phyloP scores from a whole-genome alignment of 2,113 vertebrate genomes.

The Danionella cerebrum region DNA sequence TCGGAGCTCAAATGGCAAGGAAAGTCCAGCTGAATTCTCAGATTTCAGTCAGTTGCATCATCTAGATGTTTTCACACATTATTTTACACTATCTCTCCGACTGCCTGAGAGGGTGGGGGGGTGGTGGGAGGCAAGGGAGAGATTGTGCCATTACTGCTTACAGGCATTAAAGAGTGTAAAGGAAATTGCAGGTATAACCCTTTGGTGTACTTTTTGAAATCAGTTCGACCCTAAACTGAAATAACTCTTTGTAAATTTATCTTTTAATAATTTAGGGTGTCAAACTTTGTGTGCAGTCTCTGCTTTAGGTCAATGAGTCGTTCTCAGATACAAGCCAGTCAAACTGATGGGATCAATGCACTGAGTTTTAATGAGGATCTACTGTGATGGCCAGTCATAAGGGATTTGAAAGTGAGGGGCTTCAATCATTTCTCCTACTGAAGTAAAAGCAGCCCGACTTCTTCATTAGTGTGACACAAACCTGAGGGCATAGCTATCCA shows the following conservation, averaged over 20 bases:
- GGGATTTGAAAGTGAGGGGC: conserved; percentile 8
- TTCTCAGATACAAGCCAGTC: not conserved
- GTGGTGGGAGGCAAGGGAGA: not conserved
- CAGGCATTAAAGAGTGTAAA: too few species aligned
- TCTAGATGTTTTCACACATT: not conserved
- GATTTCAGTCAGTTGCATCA: conserved; percentile 44
- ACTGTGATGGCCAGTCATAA: not conserved
- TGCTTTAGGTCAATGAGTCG: not conserved
- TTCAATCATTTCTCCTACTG: conserved; percentile 18
- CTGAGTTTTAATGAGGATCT: conserved; percentile 27
- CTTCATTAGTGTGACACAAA: conserved; percentile 33
- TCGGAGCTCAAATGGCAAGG: not conserved
- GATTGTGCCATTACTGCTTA: too few species aligned
- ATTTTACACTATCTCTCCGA: too few species aligned
- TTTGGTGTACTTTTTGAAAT: not conserved
- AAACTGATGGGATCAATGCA: not conserved
- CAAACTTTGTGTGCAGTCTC: not conserved
- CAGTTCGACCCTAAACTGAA: not conserved
- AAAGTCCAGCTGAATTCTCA: not conserved
- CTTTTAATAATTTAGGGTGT: not conserved
- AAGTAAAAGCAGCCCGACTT: conserved; percentile 28
- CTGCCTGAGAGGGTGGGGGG: not conserved
- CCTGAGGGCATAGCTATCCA: conserved; percentile 23
- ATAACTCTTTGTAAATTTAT: not conserved
- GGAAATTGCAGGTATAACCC: too few species aligned